phyloP scores from a whole-genome alignment of 1,140 invertebrate species.

The Doryteuthis pealeii region DNA sequence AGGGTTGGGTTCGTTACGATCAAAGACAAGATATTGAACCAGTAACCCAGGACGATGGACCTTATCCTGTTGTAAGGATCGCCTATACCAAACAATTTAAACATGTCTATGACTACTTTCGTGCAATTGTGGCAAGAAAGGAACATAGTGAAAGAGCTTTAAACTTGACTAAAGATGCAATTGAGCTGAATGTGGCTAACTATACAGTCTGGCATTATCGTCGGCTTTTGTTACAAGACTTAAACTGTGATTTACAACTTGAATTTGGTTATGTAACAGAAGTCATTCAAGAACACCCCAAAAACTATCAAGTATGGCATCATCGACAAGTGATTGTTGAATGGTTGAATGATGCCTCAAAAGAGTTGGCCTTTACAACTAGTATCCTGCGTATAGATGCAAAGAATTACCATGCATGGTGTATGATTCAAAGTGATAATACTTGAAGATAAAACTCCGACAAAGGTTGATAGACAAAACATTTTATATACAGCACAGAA shows the following conservation, averaged over 20 bases:
- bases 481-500: too few relatives aligned
- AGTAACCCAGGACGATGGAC: conserved; percentile 83
- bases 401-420: conserved; percentile 99
- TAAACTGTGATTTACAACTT: conserved; percentile 77
- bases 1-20: conserved; percentile 68
- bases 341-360: conserved; percentile 73
- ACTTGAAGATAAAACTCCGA: conserved; percentile 72
- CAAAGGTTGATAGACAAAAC: too few relatives aligned
- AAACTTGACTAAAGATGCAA: conserved; percentile 83
- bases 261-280: conserved; percentile 84
- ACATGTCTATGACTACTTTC: conserved; percentile 94
- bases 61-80: conserved; percentile 83
- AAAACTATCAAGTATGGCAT: conserved; percentile 93
- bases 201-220: conserved; percentile 95
- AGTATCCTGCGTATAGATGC: conserved; percentile 80
- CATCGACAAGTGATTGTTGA: conserved; percentile 73
- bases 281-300: conserved; percentile 87
- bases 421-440: too few relatives aligned
- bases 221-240: conserved; percentile 77
- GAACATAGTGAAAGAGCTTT: conserved; percentile 90
- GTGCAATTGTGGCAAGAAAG: conserved; percentile 79
- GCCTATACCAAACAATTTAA: conserved; percentile 87
- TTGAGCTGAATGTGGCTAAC: conserved; percentile 93
- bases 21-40: conserved; percentile 80
- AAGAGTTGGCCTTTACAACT: conserved; percentile 83